Evolutionary conservation across 2,888 invertebrate genomes (phyloP), one percentile per base, ranked within the genome.

Genomic region (Pteria penguin): DNA sequence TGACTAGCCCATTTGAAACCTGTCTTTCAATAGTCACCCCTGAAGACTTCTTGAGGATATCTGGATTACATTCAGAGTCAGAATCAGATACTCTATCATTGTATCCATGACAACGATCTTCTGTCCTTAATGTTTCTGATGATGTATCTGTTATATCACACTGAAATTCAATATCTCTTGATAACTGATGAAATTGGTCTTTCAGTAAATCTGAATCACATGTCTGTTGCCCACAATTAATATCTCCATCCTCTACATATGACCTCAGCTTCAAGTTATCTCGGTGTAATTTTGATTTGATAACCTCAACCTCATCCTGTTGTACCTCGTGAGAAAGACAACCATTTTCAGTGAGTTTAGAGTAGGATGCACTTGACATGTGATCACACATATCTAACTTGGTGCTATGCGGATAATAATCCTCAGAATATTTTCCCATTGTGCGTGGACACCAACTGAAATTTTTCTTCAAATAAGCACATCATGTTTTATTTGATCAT

Each of bases 1-100:
- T 87, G 45, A 87, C 75, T 73, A 87, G 79, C 65, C 87, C 87
- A n/a, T n/a, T n/a, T n/a, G n/a, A n/a, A n/a, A n/a, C n/a, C n/a
- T n/a, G n/a, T n/a, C n/a, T n/a, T n/a, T n/a, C n/a, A n/a, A n/a
- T n/a, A n/a, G n/a, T n/a, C n/a, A n/a, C n/a, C n/a, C n/a, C n/a
- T 66, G 85, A 83, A 27, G 79, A 82, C 63, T 84, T 78, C 62
- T 82, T 76, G 24, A 75, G 79, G 55, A 71, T 66, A 55, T 76
- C 60, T 72, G 72, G 63, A 1, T 29, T 69, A 65, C 22, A 11
- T 52, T 69, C 57, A 22, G 36, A 36, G 31, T 52, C 32, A 31
- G 62, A 32, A 4, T 14, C 27, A 18, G 62, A 52, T 8, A 31
- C 18, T 31, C 29, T 52, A 31, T 32, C 32, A 55, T 54, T 60